phyloP scores from a whole-genome alignment of 2,797 vertebrate species.

The Cichlasoma orientale region DNA sequence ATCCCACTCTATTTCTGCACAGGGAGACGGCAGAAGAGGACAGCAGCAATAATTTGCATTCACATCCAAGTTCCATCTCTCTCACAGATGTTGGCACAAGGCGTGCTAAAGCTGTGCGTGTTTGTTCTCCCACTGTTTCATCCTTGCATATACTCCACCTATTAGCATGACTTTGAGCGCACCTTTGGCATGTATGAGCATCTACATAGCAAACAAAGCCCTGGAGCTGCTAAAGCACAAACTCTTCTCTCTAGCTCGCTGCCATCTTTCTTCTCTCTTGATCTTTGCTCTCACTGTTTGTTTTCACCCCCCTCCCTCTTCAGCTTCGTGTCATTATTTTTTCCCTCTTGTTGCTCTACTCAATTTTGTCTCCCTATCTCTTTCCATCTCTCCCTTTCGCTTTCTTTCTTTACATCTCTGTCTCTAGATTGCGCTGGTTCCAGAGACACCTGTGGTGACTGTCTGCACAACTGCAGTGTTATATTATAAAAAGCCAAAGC shows the following conservation, averaged over 20 bases:
- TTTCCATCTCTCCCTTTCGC: not conserved
- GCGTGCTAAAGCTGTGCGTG: constrained; percentile 14
- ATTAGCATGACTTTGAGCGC: constrained; percentile 41
- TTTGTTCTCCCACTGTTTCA: constrained; percentile 35
- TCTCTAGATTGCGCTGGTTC: constrained; percentile 7
- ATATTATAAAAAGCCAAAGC: constrained; percentile 2
- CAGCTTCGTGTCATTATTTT: not conserved
- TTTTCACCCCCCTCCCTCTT: not conserved
- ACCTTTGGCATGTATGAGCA: constrained; percentile 16
- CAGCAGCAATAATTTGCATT: constrained; percentile 41
- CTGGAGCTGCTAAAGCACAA: not conserved
- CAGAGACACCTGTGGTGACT: constrained; percentile 45
- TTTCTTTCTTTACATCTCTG: constrained; percentile 17
- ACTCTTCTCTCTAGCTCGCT: constrained; percentile 20
- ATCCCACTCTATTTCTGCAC: constrained; percentile 4
- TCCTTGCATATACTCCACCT: constrained; percentile 6
- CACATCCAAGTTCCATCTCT: constrained; percentile 14
- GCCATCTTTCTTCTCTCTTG: constrained; percentile 17
- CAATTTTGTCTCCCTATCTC: constrained; percentile 1
- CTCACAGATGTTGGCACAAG: constrained; percentile 30
- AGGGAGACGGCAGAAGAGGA: constrained; percentile 30
- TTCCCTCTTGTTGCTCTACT: constrained; percentile 5
- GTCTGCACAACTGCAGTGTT: constrained; percentile 16
- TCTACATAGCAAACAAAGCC: constrained; percentile 25
- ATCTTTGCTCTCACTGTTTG: constrained; percentile 21